Evolutionary conservation across 2,888 invertebrate species (phyloP), one percentile per base, ranked within the genome.

Genomic region (Spodoptera exigua): DNA sequence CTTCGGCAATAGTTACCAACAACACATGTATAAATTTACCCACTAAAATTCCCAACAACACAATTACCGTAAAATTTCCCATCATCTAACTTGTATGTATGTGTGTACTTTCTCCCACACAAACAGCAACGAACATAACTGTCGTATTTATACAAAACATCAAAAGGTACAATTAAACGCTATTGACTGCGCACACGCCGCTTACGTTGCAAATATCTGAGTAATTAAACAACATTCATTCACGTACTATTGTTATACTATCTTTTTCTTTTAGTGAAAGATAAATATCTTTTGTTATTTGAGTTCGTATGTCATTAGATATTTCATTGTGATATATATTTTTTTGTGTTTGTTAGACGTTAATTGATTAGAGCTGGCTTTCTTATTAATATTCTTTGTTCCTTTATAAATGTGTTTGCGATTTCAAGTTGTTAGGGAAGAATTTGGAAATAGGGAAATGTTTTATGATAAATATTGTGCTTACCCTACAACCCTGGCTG

Each of bases 141-240:
- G 43, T 53, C 62, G 73, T 66, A 68, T 76, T 70, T 54, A 54
- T 63, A 65, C 14, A 55, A 58, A 70, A 61, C 70, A 69, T 70
- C 55, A 57, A 64, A 59, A 61, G 61, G 21, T 34, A 61, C 57
- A 77, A 77, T 78, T 70, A 77, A 73, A 61, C 51, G 12, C 70
- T 49, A 78, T 78, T 77, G 55, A 76, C 16, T 70, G 63, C 65
- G 64, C 76, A 18, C 48, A 56, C 68, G 43, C 59, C 40, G 59
- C 64, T 78, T 75, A 75, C 78, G 45, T 39, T 34, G 78, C 76
- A 75, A 57, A 68, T 74, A 40, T 47, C 32, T 36, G 49, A 21
- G 70, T 68, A 76, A 76, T 76, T 78, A 78, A 58, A 65, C 62
- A 44, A 45, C 74, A 70, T 79, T 78, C 60, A 79, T 79, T 62